A percentile compares a stretch with the other conserved stretches of the same genome.
Evolutionary conservation across 1,140 invertebrate genomes (phyloP).

Genomic region (Hyles vespertilio): DNA sequence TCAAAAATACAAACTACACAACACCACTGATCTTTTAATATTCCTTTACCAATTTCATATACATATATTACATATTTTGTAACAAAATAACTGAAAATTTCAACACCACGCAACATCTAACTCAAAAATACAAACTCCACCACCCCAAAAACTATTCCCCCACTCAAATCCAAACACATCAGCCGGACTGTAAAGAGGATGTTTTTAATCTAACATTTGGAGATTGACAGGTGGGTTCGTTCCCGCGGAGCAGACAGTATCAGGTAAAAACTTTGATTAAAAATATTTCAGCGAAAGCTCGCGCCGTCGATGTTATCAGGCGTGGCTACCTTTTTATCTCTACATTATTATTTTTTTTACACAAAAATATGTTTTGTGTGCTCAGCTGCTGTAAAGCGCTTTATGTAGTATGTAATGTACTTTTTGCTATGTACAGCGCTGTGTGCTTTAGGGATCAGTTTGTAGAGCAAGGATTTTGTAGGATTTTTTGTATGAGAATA

Average conservation of each 20-base stretch:
- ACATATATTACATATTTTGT: too few species aligned
- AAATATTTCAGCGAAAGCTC: constrained; percentile 71
- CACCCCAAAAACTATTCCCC: background rate
- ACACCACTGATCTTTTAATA: too few species aligned
- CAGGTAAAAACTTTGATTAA: constrained; percentile 74
- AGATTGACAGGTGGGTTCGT: constrained; percentile 71
- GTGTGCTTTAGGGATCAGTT: too few species aligned
- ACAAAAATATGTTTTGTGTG: constrained; percentile 2
- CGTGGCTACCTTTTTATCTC: constrained; percentile 27
- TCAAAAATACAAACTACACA: too few species aligned
- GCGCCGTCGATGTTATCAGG: constrained; percentile 40
- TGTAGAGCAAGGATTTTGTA: too few species aligned
- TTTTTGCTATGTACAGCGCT: too few species aligned
- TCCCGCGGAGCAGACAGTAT: constrained; percentile 44
- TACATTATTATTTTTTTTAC: constrained; percentile 15
- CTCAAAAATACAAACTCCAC: too few species aligned
- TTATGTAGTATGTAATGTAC: too few species aligned
- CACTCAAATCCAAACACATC: background rate
- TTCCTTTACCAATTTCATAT: too few species aligned
- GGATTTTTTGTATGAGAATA: too few species aligned
- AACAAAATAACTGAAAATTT: too few species aligned
- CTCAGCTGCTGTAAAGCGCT: background rate
- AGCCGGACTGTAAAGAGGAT: constrained; percentile 48
- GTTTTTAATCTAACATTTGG: constrained; percentile 74
- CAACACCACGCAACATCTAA: too few species aligned